Percentiles rank a stretch among this genome's conserved stretches.
Conservation (phyloP, 2,797 vertebrate genomes). For the Glyptemys insculpta region DNA sequence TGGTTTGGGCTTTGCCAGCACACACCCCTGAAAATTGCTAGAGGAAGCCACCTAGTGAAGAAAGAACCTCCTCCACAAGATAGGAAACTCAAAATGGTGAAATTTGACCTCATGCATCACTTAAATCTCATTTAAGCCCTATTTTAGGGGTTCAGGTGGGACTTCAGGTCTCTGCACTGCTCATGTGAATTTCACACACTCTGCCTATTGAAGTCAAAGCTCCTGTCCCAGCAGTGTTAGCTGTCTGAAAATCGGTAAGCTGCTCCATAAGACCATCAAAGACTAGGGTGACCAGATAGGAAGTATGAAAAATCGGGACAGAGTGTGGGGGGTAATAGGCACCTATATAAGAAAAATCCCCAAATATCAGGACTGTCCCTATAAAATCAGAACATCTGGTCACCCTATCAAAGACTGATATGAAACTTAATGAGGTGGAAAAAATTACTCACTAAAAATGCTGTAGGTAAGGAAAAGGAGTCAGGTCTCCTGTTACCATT, state of each 20-base stretch:
- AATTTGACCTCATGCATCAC: neutral
- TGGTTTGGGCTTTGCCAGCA: neutral
- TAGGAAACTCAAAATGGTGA: neutral
- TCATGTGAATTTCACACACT: neutral
- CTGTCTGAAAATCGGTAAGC: neutral
- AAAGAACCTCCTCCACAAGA: neutral
- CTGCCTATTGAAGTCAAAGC: neutral
- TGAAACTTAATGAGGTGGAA: neutral
- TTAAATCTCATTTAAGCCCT: neutral
- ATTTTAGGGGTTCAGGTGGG: neutral
- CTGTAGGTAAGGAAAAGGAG: neutral
- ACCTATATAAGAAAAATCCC: too few species aligned
- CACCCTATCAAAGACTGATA: neutral
- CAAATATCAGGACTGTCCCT: too few species aligned
- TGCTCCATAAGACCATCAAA: fast-evolving
- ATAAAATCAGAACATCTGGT: too few species aligned
- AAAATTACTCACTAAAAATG: neutral
- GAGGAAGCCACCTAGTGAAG: neutral
- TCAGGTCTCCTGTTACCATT: neutral
- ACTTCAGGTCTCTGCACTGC: neutral
- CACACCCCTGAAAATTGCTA: neutral
- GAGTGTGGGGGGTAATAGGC: too few species aligned
- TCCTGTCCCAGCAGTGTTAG: neutral
- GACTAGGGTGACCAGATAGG: neutral
- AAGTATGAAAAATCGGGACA: too few species aligned